Evolutionary conservation across 2,888 invertebrate genomes (phyloP).

Genomic region (Blastobasis adustella): DNA sequence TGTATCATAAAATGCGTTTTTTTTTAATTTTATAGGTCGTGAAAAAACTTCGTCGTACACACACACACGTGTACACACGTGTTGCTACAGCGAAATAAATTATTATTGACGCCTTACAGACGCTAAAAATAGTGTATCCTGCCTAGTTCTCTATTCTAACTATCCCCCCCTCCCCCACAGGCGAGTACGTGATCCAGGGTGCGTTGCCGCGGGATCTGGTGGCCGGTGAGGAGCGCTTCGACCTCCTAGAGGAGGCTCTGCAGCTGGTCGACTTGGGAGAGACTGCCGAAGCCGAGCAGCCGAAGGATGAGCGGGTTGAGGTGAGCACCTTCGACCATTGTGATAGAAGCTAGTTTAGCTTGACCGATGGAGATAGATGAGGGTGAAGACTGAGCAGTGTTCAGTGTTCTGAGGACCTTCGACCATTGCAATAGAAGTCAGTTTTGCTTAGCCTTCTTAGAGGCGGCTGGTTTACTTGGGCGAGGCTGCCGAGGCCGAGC

Average conservation of each 20-base stretch:
- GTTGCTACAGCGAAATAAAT: too few species aligned
- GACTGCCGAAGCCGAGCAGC: constrained; percentile 53
- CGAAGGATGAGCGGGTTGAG: constrained; percentile 57
- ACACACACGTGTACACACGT: too few species aligned
- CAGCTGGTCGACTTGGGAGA: constrained; percentile 82
- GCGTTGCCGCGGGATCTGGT: constrained; percentile 69
- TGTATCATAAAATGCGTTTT: too few species aligned
- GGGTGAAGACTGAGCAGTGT: too few species aligned
- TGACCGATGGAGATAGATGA: too few species aligned
- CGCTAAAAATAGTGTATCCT: not conserved
- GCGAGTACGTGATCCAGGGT: constrained; percentile 78
- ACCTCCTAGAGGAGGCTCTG: constrained; percentile 82
- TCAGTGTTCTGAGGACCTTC: too few species aligned
- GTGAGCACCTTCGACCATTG: constrained; percentile 19
- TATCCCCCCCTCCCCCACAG: constrained; percentile 38
- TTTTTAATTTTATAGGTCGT: too few species aligned
- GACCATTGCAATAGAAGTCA: too few species aligned
- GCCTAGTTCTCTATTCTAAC: not conserved
- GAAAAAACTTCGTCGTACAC: too few species aligned
- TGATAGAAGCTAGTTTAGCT: too few species aligned
- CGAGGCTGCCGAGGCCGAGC: constrained; percentile 21
- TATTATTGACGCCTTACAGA: too few species aligned
- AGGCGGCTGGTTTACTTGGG: constrained; percentile 83
- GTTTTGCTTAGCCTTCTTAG: constrained; percentile 77
- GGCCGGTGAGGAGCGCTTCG: constrained; percentile 75